A percentile compares a stretch with the other conserved stretches of the same genome.
Evolutionary conservation across 64 coral and sea anemone species (phyloP).

Genomic region (Acropora yongei): DNA sequence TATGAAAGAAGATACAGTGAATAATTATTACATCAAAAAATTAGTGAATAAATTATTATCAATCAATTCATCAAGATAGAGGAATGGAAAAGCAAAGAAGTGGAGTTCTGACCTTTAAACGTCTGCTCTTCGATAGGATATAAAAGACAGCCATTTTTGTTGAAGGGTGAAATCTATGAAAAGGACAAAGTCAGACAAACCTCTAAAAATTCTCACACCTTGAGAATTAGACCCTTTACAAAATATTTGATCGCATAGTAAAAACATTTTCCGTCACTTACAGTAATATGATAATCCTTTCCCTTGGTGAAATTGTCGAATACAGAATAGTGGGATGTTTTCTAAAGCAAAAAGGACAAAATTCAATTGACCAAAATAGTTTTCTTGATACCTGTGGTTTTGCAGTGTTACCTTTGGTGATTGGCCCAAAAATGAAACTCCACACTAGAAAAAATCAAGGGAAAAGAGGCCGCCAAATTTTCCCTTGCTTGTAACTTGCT

Average conservation of each 20-base stretch:
- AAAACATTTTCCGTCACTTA: neutral
- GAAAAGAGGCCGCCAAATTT: too few species aligned
- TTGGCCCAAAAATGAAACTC: too few species aligned
- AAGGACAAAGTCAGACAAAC: neutral
- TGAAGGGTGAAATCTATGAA: neutral
- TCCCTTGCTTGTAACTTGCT: too few species aligned
- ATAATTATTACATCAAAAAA: too few species aligned
- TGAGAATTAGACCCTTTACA: too few species aligned
- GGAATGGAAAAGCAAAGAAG: neutral
- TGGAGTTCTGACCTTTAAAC: neutral
- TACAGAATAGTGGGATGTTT: neutral
- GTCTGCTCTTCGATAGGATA: neutral
- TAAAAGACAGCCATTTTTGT: neutral
- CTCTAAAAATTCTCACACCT: neutral
- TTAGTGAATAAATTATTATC: too few species aligned
- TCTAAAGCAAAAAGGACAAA: neutral
- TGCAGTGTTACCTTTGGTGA: too few species aligned
- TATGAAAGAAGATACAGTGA: too few species aligned
- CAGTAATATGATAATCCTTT: neutral
- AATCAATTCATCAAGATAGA: too few species aligned
- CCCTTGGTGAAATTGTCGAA: neutral
- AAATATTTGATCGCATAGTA: too few species aligned
- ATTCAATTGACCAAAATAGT: neutral
- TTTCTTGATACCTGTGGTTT: too few species aligned
- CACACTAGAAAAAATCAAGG: too few species aligned